Percentiles rank a stretch among this genome's conserved stretches.
phyloP scores from a whole-genome alignment of 2,797 vertebrate species.

The Champsocephalus esox region DNA sequence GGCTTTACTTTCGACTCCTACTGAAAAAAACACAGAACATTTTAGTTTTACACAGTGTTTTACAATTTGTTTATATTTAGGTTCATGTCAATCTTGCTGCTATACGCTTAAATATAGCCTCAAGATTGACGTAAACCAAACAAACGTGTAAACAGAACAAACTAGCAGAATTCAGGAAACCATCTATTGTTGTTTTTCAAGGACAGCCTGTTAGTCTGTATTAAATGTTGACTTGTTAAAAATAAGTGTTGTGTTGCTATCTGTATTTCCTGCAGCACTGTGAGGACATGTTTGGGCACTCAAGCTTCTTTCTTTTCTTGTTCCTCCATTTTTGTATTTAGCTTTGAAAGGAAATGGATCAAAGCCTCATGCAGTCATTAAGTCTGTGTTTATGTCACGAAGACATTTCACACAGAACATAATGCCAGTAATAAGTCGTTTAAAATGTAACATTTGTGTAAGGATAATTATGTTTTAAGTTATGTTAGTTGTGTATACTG shows the following conservation, averaged over 20 bases:
- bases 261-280: not conserved
- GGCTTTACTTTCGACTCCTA: not conserved
- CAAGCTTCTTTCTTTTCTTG: not conserved
- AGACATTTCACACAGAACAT: not conserved
- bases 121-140: not conserved
- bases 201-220: not conserved
- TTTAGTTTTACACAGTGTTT: not conserved
- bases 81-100: not conserved
- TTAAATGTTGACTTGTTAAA: not conserved
- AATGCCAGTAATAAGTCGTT: constrained; percentile 3
- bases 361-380: not conserved
- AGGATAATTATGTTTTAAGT: not conserved
- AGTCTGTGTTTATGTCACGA: constrained; percentile 1
- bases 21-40: not conserved
- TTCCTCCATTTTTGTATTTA: not conserved
- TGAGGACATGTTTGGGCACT: not conserved
- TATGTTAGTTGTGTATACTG: not conserved
- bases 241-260: not conserved
- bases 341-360: not conserved
- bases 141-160: not conserved
- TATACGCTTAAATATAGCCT: not conserved
- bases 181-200: not conserved
- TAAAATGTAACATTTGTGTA: constrained; percentile 1
- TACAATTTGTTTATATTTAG: not conserved
- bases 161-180: not conserved